Conservation (phyloP, 2,888 invertebrate species). For the Phymatocera aterrima region DNA sequence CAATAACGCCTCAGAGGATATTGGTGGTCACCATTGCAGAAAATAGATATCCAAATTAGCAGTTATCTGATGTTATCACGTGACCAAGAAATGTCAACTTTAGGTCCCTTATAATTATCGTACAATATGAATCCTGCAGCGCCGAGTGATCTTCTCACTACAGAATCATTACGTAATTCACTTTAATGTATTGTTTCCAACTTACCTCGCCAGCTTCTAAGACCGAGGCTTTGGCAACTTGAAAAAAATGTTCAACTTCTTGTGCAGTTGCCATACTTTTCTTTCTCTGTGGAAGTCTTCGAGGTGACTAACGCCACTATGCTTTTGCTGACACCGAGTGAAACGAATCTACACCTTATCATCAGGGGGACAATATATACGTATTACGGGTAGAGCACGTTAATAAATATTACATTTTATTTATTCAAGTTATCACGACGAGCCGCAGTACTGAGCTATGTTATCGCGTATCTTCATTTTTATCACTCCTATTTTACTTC, state of each 20-base stretch:
- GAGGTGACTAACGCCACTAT: neutral
- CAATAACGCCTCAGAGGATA: no score
- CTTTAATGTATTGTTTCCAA: neutral
- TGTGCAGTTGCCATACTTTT: slow-evolving; percentile 57
- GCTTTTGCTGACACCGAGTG: neutral
- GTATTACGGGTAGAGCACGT: no score
- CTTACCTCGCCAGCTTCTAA: slow-evolving; percentile 65
- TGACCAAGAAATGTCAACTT: no score
- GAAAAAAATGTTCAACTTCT: slow-evolving; percentile 61
- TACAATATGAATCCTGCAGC: neutral
- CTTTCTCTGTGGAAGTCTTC: neutral
- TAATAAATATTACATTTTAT: no score
- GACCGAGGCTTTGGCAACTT: slow-evolving; percentile 59
- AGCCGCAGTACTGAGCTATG: no score
- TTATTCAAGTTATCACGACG: no score
- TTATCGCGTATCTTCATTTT: no score
- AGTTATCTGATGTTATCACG: no score
- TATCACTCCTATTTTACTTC: no score
- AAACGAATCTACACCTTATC: neutral
- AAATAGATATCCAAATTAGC: no score
- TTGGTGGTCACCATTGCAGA: no score
- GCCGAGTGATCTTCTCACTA: neutral
- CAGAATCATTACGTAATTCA: neutral
- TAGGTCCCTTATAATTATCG: neutral
- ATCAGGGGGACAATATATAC: neutral